These are phyloP conservation scores for Puma concolor DNA, from an alignment of 2,113 vertebrate genomes.

Conservation along the genomic window DNA sequence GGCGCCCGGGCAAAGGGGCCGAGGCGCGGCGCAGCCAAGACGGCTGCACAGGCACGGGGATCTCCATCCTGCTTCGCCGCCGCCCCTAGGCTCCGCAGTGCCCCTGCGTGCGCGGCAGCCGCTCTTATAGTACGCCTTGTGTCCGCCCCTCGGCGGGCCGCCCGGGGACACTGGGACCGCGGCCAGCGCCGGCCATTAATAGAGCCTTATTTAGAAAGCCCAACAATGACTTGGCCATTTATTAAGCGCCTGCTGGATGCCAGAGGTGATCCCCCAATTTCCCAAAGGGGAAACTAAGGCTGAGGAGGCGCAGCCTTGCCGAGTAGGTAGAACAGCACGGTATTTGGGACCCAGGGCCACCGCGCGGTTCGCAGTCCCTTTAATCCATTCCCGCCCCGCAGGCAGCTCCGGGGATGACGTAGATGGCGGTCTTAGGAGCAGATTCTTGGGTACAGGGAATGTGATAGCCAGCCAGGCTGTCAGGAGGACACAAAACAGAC, in stretches of 20 bases:
- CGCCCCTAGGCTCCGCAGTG: neutral
- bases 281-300: constrained; percentile 46
- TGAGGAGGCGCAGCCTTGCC: neutral
- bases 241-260: constrained; percentile 70
- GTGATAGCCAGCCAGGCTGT: constrained; percentile 55
- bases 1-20: constrained; percentile 71
- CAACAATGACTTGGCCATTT: constrained; percentile 76
- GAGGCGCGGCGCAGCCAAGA: constrained; percentile 76
- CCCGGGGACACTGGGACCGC: constrained; percentile 70
- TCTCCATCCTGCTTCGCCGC: constrained; percentile 73
- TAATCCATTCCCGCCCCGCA: neutral
- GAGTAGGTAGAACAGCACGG: neutral
- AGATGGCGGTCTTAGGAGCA: constrained; percentile 35
- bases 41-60: constrained; percentile 77
- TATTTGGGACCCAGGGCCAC: neutral
- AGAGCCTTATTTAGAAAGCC: constrained; percentile 79
- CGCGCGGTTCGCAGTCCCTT: neutral
- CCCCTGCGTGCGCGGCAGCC: neutral
- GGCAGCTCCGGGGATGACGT: constrained; percentile 64
- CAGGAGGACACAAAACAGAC: constrained; percentile 70
- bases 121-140: constrained; percentile 67
- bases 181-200: constrained; percentile 68
- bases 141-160: constrained; percentile 62
- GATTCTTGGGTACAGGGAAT: constrained; percentile 59
- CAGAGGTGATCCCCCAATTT: neutral